Base-by-base conservation (phyloP, 2,888 invertebrate species). In the Blomia tropicalis region DNA sequence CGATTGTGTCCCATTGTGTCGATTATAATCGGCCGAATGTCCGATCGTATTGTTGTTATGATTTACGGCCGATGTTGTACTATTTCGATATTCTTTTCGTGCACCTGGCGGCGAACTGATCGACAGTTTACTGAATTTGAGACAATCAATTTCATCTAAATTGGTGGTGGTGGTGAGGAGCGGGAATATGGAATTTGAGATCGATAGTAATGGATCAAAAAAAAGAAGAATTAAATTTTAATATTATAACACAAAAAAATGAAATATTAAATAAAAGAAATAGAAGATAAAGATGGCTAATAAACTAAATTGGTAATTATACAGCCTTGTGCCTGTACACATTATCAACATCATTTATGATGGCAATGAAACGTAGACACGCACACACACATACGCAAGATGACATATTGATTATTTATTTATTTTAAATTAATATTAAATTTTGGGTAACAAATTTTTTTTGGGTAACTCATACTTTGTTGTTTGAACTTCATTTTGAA, bases 91-190 rank as follows among this genome's bases (percentile, higher is more conserved):
- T 14, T 60, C 51, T 31, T 60, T 47, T 22, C 54, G 30, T 14
- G 51, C 25, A 54, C 14, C 53, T 23, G 51, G 54, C 4, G 60
- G 60, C 23, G 60, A 60, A 25, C 60, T 56, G 60, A 60, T 60
- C n/a, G 60, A 60, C 51, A 60, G 60, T 25, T 60, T 60, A 27
- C 60, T 60, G 51, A 60, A 60, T 54, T 60, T 47, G 0, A 60
- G 54, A 54, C 60, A 51, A 41, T 60, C 53, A 29, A 60, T 60
- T 27, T 60, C 60, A 30, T 43, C 60, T 60, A 32, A n/a, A 59
- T 19, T n/a, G 14, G 22, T 25, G 29, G 22, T n/a, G 2, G n/a
- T n/a, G n/a, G n/a, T n/a, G n/a, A 51, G 2, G 5, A 17, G 5
- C 14, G 22, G 22, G 11, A 51, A 51, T 17, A n/a, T 51, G 7